Base-by-base conservation (phyloP, 2,888 invertebrate species). In the Metallyticus violacea region DNA sequence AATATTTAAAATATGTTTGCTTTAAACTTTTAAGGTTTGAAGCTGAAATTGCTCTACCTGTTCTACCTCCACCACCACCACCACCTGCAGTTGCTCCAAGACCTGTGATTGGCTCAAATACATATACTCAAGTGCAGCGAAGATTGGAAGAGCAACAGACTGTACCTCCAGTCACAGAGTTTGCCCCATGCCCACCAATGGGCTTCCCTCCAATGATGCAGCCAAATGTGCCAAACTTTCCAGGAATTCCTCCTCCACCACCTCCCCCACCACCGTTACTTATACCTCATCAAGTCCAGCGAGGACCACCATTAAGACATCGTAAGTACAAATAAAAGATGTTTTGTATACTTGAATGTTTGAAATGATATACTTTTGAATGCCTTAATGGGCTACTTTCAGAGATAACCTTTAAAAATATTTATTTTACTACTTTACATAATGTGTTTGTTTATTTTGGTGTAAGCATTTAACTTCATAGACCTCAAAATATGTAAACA, bases 21-120 rank as follows among this genome's bases (percentile, higher is more conserved):
- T 6, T 1, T 62, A 0, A 25, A 9, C 78, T 88, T 91, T 91
- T n/a, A 89, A 97, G 97, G 90, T 97, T 97, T 91, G 97, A 97
- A 91, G 97, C 97, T 1, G 97, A 97, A 93, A 97, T 97, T 89
- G 91, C 91, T 15, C 88, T 90, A 77, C 90, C 91, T 85, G 89
- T 89, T 80, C 86, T 88, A 25, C 88, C 88, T 81, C 88, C 87
- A 26, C 96, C 96, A 0, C 94, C 95, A 22, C 93, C 93, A 77
- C 93, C 94, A 6, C 89, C 90, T 79, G 90, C 93, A 25, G 92
- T 93, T 76, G 93, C 93, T 7, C 93, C 93, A 15, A 93, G 95
- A 4, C 94, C 95, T 22, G 95, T 97, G 78, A 96, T 96, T 79
- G 96, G 95, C 0, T 94, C 95, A 1, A 95, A 94, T 89, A 95